Evolutionary conservation across 2,113 vertebrate species (phyloP), one percentile per base, ranked within the genome.

Genomic region (Polyodon spathula): DNA sequence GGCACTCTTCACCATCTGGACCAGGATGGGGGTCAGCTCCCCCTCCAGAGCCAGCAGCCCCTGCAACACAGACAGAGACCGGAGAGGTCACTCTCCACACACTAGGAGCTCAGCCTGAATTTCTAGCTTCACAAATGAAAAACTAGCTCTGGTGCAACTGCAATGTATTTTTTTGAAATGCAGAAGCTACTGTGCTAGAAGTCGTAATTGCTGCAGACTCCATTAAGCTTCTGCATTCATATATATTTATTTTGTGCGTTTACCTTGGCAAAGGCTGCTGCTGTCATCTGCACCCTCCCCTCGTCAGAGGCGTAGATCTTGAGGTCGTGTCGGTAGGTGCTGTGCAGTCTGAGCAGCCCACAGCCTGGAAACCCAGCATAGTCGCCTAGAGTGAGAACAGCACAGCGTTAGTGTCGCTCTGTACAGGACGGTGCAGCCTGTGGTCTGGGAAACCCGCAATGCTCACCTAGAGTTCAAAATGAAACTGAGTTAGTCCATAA

Each of bases 1-100:
- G 76, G 96, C 96, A 43, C 96, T 99, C 81, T 99, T 99, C 65
- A 99, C 96, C 96, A 99, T 99, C 82, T 99, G 94, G 58, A 99
- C 96, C 76, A 99, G 79, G 81, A 99, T 99, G 56, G 95, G 96
- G 0, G 96, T 99, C 70, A 99, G 83, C 78, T 99, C 96, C 0
- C 94, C 96, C 76, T 99, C 96, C 71, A 98, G 74, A 37, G 96
- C 96, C 76, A 98, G 79, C 64, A 98, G 80, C 15, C 96, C 96
- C 96, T 99, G 77, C 39, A 61, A 38, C 59, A 61, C 58, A 66
- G 4, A 65, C 6, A 69, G 43, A 58, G 37, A 63, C 16, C 12
- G 6, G 48, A 40, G 16, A 40, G 10, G 1, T 12, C 53, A 63
- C 53, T 43, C 16, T n/a, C 15, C 12, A 60, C 37, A 15, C 6